Evolutionary conservation across 2,888 invertebrate genomes (phyloP).

Genomic region (Acanthopleura granulata): DNA sequence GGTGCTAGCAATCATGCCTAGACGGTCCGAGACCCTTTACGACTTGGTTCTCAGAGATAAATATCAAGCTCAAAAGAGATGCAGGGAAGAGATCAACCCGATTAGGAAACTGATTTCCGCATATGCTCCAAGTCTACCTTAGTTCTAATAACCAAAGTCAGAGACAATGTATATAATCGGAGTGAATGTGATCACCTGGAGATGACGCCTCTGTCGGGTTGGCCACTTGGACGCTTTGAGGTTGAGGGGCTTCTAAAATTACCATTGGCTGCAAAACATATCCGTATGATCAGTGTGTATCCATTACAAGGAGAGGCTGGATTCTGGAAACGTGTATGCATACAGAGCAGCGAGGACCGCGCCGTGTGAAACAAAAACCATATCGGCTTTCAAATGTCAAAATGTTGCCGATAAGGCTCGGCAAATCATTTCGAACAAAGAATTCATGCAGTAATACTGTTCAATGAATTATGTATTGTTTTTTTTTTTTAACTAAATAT

Average conservation of each 20-base stretch:
- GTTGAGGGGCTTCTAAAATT: background rate
- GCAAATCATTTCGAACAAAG: too few relatives aligned
- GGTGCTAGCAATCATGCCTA: background rate
- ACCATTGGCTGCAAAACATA: background rate
- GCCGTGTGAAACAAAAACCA: too few relatives aligned
- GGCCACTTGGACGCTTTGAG: background rate
- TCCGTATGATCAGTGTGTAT: too few relatives aligned
- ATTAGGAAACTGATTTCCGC: slow-evolving; percentile 16
- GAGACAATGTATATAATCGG: background rate
- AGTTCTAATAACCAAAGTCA: background rate
- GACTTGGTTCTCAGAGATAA: background rate
- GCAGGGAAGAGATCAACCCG: slow-evolving; percentile 1
- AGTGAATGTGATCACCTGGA: background rate
- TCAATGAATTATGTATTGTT: too few relatives aligned
- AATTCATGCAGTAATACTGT: too few relatives aligned
- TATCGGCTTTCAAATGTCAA: too few relatives aligned
- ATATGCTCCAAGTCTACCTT: background rate
- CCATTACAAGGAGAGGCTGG: too few relatives aligned
- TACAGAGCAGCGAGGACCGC: too few relatives aligned
- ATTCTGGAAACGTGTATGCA: too few relatives aligned
- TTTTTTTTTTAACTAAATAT: too few relatives aligned
- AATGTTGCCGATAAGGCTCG: too few relatives aligned
- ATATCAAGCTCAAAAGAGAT: background rate
- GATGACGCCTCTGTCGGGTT: background rate
- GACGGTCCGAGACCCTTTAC: background rate